A percentile compares a stretch with the other conserved stretches of the same genome.
These are phyloP conservation scores for Gymnosoma rotundatum DNA, from an alignment of 2,888 invertebrate genomes.

Conservation along the genomic window DNA sequence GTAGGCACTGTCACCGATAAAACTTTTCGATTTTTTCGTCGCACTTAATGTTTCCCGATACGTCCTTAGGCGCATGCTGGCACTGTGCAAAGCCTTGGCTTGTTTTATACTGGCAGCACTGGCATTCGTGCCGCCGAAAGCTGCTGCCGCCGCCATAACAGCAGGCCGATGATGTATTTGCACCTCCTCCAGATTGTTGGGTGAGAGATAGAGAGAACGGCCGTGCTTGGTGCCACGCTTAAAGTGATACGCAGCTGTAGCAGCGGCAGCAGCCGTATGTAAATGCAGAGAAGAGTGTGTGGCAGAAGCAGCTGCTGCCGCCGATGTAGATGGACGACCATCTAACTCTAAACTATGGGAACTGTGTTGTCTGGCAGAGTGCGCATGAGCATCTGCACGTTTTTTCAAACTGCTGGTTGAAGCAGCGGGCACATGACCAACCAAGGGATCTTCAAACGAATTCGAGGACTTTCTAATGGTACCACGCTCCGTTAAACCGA, in stretches of 20 bases:
- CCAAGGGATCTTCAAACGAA: constrained; percentile 78
- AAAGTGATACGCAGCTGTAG: constrained; percentile 80
- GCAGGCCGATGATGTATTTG: constrained; percentile 80
- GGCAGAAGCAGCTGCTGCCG: constrained; percentile 74
- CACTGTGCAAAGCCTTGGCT: constrained; percentile 81
- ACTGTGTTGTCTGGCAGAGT: constrained; percentile 78
- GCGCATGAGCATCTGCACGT: constrained; percentile 77
- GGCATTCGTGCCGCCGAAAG: constrained; percentile 82
- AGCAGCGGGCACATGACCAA: constrained; percentile 74
- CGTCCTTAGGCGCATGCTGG: constrained; percentile 81
- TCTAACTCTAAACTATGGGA: constrained; percentile 81
- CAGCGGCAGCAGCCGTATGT: constrained; percentile 79
- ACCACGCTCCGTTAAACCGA: constrained; percentile 73
- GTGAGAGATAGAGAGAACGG: constrained; percentile 81
- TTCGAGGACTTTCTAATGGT: constrained; percentile 77
- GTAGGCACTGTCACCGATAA: constrained; percentile 79
- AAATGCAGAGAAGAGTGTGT: constrained; percentile 77
- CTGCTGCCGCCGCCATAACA: constrained; percentile 79
- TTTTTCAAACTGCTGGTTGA: constrained; percentile 78
- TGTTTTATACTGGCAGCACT: constrained; percentile 78
- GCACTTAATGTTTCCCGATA: constrained; percentile 81
- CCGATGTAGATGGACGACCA: constrained; percentile 79
- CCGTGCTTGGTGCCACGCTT: constrained; percentile 81
- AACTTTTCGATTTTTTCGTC: constrained; percentile 82
- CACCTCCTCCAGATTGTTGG: constrained; percentile 81